phyloP scores from a whole-genome alignment of 53 echinoderm and acorn worm species.

The Arbacia lixula region DNA sequence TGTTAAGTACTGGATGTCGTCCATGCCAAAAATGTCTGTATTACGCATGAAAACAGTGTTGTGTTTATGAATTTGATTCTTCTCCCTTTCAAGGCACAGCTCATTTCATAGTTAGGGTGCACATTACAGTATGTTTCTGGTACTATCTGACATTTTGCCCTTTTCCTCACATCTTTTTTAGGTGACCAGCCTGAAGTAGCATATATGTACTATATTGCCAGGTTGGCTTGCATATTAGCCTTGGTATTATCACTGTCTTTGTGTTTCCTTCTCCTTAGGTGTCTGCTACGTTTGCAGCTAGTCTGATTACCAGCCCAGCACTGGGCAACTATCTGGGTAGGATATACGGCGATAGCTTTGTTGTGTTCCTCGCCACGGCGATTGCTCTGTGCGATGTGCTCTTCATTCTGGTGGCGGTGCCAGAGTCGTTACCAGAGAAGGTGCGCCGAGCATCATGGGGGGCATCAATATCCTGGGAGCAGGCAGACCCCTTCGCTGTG shows the following conservation, averaged over 20 bases:
- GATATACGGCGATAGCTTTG: constrained; percentile 93
- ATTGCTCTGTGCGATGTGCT: constrained; percentile 90
- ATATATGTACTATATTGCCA: too few relatives aligned
- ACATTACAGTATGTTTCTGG: too few relatives aligned
- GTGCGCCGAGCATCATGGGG: constrained; percentile 97
- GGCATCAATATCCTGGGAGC: constrained; percentile 98
- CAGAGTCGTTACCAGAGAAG: constrained; percentile 96
- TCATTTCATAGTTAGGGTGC: neutral
- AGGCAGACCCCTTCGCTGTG: constrained; percentile 95
- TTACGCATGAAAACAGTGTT: too few relatives aligned
- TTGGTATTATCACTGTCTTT: neutral
- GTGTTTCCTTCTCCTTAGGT: constrained; percentile 63
- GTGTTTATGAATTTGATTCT: too few relatives aligned
- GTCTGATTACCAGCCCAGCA: constrained; percentile 95
- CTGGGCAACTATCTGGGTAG: constrained; percentile 82
- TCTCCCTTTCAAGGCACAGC: neutral
- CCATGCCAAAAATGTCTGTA: too few relatives aligned
- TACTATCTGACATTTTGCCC: too few relatives aligned
- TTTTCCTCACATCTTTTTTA: too few relatives aligned
- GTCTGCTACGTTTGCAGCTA: constrained; percentile 98
- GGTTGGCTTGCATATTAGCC: too few relatives aligned
- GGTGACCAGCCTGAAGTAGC: too few relatives aligned
- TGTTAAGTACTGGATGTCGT: too few relatives aligned
- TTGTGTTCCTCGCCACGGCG: constrained; percentile 93
- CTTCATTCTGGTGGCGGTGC: constrained; percentile 97